Conservation (phyloP, 53 echinoderm and acorn worm genomes). For the Holothuria leucospilota region DNA sequence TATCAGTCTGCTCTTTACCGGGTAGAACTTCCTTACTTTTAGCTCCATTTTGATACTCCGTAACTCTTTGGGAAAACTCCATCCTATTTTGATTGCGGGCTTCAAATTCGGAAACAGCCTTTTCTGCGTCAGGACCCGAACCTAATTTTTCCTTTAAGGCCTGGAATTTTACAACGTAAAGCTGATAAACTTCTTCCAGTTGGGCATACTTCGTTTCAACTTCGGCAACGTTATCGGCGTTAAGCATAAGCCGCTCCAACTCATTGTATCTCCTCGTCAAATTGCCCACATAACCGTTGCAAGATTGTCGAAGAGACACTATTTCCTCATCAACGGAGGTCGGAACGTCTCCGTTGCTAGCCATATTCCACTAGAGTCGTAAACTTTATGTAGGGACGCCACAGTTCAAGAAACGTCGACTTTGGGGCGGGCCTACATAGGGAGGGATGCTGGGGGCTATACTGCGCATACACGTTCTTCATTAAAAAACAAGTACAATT, state of each 20-base stretch:
- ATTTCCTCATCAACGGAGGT: not conserved
- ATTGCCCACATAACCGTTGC: not conserved
- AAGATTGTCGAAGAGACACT: not conserved
- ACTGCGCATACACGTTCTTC: too few relatives aligned
- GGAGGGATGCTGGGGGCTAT: too few relatives aligned
- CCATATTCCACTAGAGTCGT: too few relatives aligned
- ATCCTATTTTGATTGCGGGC: not conserved
- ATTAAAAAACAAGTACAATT: too few relatives aligned
- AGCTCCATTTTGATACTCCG: not conserved
- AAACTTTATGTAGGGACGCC: too few relatives aligned
- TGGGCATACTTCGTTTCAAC: not conserved
- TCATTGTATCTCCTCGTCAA: conserved; percentile 10
- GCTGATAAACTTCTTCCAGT: not conserved
- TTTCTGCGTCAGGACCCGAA: too few relatives aligned
- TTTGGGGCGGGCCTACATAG: too few relatives aligned
- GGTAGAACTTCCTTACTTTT: not conserved
- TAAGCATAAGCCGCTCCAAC: not conserved
- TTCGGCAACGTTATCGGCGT: not conserved
- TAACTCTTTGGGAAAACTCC: not conserved
- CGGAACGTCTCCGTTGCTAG: too few relatives aligned
- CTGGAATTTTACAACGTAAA: not conserved
- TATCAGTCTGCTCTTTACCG: not conserved
- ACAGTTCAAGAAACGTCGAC: too few relatives aligned
- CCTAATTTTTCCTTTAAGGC: too few relatives aligned
- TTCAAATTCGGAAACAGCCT: not conserved